phyloP scores from a whole-genome alignment of 2,797 vertebrate species.

The Pygocentrus nattereri region DNA sequence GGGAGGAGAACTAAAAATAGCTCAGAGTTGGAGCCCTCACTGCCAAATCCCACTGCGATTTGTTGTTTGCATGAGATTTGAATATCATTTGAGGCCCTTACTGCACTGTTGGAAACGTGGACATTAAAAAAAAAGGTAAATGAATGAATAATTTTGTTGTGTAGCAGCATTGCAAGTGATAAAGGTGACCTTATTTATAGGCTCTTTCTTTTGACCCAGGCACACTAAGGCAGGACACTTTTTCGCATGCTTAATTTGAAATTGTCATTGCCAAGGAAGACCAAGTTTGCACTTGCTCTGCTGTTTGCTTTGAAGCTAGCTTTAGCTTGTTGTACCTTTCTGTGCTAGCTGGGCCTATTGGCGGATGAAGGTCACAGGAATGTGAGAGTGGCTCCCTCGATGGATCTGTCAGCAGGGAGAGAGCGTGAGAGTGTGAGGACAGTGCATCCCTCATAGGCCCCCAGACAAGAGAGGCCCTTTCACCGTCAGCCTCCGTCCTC shows the following conservation, averaged over 20 bases:
- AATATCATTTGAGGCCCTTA: slow-evolving; percentile 72
- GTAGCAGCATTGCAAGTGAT: slow-evolving; percentile 21
- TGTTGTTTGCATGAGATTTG: slow-evolving; percentile 77
- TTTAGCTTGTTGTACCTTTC: slow-evolving; percentile 67
- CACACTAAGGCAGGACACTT: slow-evolving; percentile 50
- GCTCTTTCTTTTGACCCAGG: slow-evolving; percentile 42
- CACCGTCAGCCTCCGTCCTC: slow-evolving; percentile 41
- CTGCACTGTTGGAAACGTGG: slow-evolving; percentile 47
- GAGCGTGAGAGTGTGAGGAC: slow-evolving; percentile 63
- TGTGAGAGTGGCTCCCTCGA: slow-evolving; percentile 81
- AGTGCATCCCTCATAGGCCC: slow-evolving; percentile 49
- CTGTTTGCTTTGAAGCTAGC: slow-evolving; percentile 71
- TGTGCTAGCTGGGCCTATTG: slow-evolving; percentile 73
- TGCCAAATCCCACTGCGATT: slow-evolving; percentile 77
- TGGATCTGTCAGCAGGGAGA: slow-evolving; percentile 71
- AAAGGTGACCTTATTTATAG: slow-evolving; percentile 39
- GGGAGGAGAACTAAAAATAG: slow-evolving; percentile 79
- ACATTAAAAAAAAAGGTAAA: slow-evolving; percentile 51
- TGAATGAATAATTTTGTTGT: slow-evolving; percentile 48
- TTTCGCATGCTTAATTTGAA: slow-evolving; percentile 26
- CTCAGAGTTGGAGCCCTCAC: slow-evolving; percentile 74
- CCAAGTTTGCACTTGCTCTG: slow-evolving; percentile 31
- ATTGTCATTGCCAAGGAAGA: background rate
- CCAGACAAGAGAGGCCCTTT: slow-evolving; percentile 50
- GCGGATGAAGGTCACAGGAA: slow-evolving; percentile 93